phyloP scores from a whole-genome alignment of 2,797 vertebrate genomes.

The Hapalemur alaotrensis region DNA sequence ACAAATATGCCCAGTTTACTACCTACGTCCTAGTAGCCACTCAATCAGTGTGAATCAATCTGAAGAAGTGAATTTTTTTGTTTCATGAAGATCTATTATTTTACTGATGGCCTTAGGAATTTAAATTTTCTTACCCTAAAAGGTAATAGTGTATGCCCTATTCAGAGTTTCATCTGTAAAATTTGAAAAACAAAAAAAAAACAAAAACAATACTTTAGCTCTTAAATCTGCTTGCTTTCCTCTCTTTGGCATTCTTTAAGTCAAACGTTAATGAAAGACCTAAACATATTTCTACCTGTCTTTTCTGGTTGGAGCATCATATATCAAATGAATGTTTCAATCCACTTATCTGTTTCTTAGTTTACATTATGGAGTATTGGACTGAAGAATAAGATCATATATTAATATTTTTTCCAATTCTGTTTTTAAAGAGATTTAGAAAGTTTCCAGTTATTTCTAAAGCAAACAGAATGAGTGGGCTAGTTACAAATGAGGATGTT shows the following conservation, averaged over 20 bases:
- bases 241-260: constrained; percentile 15
- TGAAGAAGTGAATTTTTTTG: constrained; percentile 18
- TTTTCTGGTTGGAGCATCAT: constrained; percentile 8
- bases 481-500: constrained; percentile 42
- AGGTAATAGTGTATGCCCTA: constrained; percentile 1
- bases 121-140: constrained; percentile 26
- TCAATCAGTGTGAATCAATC: not conserved
- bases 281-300: not conserved
- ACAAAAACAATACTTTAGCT: not conserved
- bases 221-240: not conserved
- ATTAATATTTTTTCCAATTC: not conserved
- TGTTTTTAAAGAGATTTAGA: constrained; percentile 55
- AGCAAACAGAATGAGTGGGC: constrained; percentile 37
- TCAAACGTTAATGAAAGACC: constrained; percentile 41
- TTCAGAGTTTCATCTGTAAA: constrained; percentile 14
- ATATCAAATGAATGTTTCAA: not conserved
- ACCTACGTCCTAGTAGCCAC: not conserved
- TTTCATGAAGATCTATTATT: not conserved
- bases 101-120: constrained; percentile 39
- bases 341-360: constrained; percentile 30
- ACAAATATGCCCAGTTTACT: not conserved
- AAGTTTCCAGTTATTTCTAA: constrained; percentile 53
- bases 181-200: not conserved
- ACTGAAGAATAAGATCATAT: constrained; percentile 27
- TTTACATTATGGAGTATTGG: not conserved